phyloP scores from a whole-genome alignment of 2,888 invertebrate genomes.

The Scrobipalpa costella region DNA sequence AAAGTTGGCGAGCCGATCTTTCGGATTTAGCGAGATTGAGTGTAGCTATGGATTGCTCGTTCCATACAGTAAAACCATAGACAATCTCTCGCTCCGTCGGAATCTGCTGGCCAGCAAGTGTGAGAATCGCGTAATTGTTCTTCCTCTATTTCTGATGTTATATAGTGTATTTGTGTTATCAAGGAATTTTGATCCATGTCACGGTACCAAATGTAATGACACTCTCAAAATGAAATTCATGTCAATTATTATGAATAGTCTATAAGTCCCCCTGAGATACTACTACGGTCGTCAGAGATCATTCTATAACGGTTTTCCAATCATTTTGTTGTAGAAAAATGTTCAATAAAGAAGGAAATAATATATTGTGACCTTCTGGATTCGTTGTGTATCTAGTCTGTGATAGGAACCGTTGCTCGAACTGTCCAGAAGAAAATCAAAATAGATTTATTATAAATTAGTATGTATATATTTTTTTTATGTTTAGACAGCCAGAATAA shows the following conservation, averaged over 20 bases:
- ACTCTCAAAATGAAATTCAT: neutral
- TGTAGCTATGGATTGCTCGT: no score
- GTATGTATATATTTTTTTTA: neutral
- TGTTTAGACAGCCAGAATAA: neutral
- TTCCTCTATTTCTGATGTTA: neutral
- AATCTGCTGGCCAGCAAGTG: no score
- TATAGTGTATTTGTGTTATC: no score
- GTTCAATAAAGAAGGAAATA: neutral
- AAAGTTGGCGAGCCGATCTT: no score
- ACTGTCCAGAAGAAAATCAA: conserved; percentile 8
- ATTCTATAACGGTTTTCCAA: neutral
- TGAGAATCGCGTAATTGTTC: no score
- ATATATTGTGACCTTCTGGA: conserved; percentile 26
- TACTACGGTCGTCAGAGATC: neutral
- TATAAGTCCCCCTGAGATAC: neutral
- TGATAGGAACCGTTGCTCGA: conserved; percentile 52
- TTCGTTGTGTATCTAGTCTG: conserved; percentile 66
- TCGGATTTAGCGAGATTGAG: no score
- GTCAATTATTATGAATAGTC: neutral
- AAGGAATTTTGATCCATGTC: neutral
- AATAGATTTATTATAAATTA: neutral
- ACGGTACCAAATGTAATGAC: neutral
- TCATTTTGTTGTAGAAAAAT: neutral
- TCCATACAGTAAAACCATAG: no score
- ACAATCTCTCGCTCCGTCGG: no score